Evolutionary conservation across 2,888 invertebrate genomes (phyloP), one percentile per base, ranked within the genome.

Genomic region (Ceramica pisi): DNA sequence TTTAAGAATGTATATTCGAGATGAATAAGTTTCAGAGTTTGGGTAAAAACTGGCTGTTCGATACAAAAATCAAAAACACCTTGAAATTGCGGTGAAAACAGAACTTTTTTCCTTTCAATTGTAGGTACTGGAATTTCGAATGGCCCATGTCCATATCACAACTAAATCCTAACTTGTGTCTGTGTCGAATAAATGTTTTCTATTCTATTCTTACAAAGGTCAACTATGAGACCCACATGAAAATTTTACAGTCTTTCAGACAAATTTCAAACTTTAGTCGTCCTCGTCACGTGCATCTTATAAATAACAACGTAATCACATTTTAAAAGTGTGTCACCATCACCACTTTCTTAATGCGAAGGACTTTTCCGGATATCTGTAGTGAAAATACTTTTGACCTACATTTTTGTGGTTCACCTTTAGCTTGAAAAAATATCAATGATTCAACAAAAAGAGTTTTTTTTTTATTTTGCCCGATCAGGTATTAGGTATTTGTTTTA

Each of bases 311-410:
- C 50, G 60, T 56, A 50, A 57, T 62, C 4, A 35, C n/a, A 48
- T 35, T 44, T 59, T 4, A 73, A 65, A 79, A 80, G 38, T 80
- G 14, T 71, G 81, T 38, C 67, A 75, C 8, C 23, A 66, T 38
- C 67, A 75, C 8, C 23, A 66, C 67, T 76, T 66, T 80, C 63
- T 48, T 63, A 48, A 44, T 60, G 19, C 21, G 9, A 67, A 61
- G 57, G 67, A 64, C 26, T 61, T 72, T 80, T 72, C 78, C 73
- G 57, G 64, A 21, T 67, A 14, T 51, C 44, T 21, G 16, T 0
- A 59, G 48, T 23, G 41, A 67, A 61, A 76, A 67, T 48, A 41
- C 12, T 21, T 64, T 64, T 55, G 41, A 46, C 23, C 53, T 48
- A 31, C 19, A 59, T 57, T 57, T 75, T 50, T 19, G 3, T 46